Evolutionary conservation across 2,888 invertebrate species (phyloP).

Genomic region (Drosophila paramelanica): DNA sequence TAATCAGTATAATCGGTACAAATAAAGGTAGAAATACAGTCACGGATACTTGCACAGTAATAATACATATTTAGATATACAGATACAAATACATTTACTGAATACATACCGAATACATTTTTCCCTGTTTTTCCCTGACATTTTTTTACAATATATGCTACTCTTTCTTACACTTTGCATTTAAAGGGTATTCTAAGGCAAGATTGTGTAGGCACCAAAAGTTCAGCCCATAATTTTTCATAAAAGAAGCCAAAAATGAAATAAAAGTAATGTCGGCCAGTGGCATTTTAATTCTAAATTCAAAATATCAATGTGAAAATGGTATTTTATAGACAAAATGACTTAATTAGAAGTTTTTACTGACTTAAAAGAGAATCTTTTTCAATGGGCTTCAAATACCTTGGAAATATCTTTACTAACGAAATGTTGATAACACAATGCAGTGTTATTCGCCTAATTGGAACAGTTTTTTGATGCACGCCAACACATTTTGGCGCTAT

Average conservation of each 20-base stretch:
- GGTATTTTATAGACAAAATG: constrained; percentile 9
- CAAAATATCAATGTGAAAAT: constrained; percentile 36
- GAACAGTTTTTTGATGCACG: constrained; percentile 56
- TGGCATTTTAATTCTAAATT: constrained; percentile 27
- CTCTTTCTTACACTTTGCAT: too few relatives aligned
- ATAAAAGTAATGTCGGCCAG: constrained; percentile 5
- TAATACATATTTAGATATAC: not conserved
- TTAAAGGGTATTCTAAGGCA: not conserved
- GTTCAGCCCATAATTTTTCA: constrained; percentile 8
- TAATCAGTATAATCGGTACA: not conserved
- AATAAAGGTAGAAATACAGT: not conserved
- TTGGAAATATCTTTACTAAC: constrained; percentile 13
- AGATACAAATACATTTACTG: not conserved
- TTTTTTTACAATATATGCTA: too few relatives aligned
- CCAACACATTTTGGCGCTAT: constrained; percentile 39
- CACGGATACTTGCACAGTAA: not conserved
- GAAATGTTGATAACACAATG: constrained; percentile 10
- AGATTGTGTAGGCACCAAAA: constrained; percentile 1
- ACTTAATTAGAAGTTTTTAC: constrained; percentile 39
- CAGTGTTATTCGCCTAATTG: constrained; percentile 42
- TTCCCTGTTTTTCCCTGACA: not conserved
- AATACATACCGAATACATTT: not conserved
- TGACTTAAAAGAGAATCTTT: constrained; percentile 29
- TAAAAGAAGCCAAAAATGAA: constrained; percentile 13
- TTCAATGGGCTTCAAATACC: constrained; percentile 22